Percentiles rank a stretch among this genome's conserved stretches.
Conservation (phyloP, 2,888 invertebrate species). For the Cataglyphis rosenhaueri region DNA sequence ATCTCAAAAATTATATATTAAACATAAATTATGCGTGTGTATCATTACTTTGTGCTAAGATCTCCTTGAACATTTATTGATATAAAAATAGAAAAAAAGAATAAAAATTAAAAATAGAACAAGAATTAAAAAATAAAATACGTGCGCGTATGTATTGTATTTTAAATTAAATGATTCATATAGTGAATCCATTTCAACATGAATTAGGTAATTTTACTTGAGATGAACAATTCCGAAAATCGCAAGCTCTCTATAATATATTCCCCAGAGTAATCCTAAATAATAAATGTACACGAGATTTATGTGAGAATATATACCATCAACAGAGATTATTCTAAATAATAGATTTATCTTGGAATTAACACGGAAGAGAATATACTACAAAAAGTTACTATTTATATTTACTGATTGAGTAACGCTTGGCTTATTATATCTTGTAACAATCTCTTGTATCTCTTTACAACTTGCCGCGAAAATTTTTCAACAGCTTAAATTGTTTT, state of each 20-base stretch:
- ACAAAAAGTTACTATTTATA: background rate
- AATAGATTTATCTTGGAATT: conserved; percentile 1
- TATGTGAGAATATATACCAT: background rate
- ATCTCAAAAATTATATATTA: background rate
- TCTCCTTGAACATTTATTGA: background rate
- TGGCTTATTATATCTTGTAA: background rate
- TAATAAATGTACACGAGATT: background rate
- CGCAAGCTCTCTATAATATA: background rate
- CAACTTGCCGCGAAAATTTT: background rate
- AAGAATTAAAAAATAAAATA: background rate
- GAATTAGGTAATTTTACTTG: background rate
- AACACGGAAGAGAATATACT: background rate
- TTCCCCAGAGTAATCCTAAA: background rate
- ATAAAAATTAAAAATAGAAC: background rate
- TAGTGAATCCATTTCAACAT: background rate
- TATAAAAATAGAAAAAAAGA: background rate
- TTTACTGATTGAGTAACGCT: background rate
- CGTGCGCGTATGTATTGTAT: background rate
- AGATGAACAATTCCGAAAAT: background rate
- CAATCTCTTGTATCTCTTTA: background rate
- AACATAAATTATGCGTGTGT: background rate
- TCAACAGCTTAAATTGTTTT: background rate
- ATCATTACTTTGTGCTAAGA: background rate
- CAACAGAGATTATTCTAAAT: background rate
- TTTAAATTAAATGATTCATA: background rate